Evolutionary conservation across 2,797 vertebrate genomes (phyloP).

Genomic region (Scolopax rusticola): DNA sequence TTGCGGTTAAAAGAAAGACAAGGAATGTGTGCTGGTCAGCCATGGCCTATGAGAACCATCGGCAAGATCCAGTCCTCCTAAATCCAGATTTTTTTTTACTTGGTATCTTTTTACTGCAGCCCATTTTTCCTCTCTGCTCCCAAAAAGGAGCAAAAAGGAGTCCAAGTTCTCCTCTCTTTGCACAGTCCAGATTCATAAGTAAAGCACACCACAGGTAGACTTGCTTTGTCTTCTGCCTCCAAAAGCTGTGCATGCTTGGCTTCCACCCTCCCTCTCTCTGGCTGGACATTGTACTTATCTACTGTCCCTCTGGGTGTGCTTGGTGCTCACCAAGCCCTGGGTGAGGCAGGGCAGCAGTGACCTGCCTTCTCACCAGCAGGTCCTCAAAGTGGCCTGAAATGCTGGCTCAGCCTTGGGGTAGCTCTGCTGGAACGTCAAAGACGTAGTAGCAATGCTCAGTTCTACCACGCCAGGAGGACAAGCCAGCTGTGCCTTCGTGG

Average conservation of each 20-base stretch:
- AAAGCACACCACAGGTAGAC: background rate
- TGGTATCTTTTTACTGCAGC: background rate
- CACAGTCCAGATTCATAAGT: background rate
- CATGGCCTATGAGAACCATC: background rate
- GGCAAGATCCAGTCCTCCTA: background rate
- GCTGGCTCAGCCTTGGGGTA: background rate
- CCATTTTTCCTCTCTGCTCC: background rate
- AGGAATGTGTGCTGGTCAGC: background rate
- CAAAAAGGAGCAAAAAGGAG: background rate
- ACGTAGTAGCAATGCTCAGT: rapidly evolving
- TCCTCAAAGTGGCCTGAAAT: background rate
- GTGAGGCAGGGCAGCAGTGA: background rate
- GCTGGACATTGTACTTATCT: background rate
- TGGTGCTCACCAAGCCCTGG: background rate
- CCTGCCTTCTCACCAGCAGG: background rate
- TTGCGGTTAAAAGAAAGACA: background rate
- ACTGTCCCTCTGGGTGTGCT: background rate
- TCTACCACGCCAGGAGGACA: background rate
- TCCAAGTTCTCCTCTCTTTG: background rate
- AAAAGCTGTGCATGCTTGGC: background rate
- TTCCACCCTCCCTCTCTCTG: background rate
- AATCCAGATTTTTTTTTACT: background rate
- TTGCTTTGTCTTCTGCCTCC: background rate
- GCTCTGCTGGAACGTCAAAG: background rate
- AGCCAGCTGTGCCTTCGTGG: background rate